Conservation (phyloP, 2,797 vertebrate species). For the Sebastes itinus region DNA sequence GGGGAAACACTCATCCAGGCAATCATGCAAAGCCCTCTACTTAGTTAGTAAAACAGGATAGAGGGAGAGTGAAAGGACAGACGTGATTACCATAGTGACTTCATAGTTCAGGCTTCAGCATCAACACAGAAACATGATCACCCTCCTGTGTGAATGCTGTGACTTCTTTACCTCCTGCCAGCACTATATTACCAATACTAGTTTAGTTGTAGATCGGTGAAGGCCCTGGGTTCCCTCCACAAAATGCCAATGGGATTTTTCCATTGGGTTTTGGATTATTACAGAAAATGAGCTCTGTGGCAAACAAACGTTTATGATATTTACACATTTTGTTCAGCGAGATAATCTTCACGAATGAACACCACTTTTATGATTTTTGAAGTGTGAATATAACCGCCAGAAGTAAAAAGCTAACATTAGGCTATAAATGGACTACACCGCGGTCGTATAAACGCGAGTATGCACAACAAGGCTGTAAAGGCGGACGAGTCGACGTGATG, state of each 20-base stretch:
- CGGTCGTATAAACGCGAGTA: too few species aligned
- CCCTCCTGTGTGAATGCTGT: background rate
- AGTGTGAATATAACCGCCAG: too few species aligned
- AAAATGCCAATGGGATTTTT: background rate
- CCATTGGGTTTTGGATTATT: background rate
- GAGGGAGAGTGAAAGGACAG: slow-evolving; percentile 36
- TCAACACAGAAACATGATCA: slow-evolving; percentile 44
- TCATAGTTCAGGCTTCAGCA: slow-evolving; percentile 47
- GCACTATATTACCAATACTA: background rate
- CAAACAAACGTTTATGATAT: too few species aligned
- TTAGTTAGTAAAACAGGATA: slow-evolving; percentile 63
- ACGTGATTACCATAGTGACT: slow-evolving; percentile 54
- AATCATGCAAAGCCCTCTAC: slow-evolving; percentile 70
- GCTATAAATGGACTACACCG: too few species aligned
- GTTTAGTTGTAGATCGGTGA: background rate
- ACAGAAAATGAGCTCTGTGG: too few species aligned
- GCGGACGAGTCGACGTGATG: fast-evolving
- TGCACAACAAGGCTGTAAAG: too few species aligned
- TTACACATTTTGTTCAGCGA: too few species aligned
- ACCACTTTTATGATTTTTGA: too few species aligned
- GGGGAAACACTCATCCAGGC: slow-evolving; percentile 73
- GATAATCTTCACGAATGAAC: too few species aligned
- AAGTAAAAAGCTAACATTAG: too few species aligned
- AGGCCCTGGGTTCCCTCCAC: background rate
- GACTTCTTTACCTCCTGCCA: slow-evolving; percentile 10